A percentile compares a stretch with the other conserved stretches of the same genome.
These are phyloP conservation scores for Enteromius treurensis DNA, from an alignment of 2,797 vertebrate genomes.

Conservation along the genomic window DNA sequence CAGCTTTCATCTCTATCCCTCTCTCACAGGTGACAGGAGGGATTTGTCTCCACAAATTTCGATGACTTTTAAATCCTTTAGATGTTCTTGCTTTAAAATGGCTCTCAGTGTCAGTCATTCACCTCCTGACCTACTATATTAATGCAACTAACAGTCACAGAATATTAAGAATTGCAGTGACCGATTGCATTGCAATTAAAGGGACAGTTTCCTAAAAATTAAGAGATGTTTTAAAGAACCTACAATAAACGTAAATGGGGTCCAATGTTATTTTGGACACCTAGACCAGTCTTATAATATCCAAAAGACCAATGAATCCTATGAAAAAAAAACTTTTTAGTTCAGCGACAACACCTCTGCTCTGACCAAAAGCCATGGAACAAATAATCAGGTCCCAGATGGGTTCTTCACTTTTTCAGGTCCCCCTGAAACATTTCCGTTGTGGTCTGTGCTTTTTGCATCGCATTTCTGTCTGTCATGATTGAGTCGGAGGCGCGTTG, in stretches of 20 bases:
- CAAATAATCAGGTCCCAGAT: too few relatives aligned
- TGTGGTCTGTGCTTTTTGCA: too few relatives aligned
- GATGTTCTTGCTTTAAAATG: conserved; percentile 39
- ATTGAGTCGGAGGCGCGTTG: too few relatives aligned
- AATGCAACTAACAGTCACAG: background rate
- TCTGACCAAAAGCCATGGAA: too few relatives aligned
- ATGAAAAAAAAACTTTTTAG: too few relatives aligned
- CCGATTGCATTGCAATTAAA: background rate
- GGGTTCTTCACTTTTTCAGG: too few relatives aligned
- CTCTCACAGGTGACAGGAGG: conserved; percentile 49
- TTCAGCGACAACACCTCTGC: too few relatives aligned
- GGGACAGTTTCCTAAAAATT: background rate
- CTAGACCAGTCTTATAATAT: too few relatives aligned
- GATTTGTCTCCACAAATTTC: conserved; percentile 48
- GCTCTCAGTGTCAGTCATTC: conserved; percentile 28
- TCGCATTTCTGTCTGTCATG: too few relatives aligned
- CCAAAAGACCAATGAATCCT: too few relatives aligned
- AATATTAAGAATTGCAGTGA: background rate
- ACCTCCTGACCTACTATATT: conserved; percentile 12
- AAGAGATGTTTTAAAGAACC: background rate
- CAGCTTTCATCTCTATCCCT: conserved; percentile 46
- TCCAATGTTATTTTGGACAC: background rate
- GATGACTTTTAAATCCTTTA: conserved; percentile 48
- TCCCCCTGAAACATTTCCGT: too few relatives aligned
- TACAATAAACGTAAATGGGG: background rate